Evolutionary conservation across 2,888 invertebrate genomes (phyloP).

Genomic region (Acanthosepion esculentum): DNA sequence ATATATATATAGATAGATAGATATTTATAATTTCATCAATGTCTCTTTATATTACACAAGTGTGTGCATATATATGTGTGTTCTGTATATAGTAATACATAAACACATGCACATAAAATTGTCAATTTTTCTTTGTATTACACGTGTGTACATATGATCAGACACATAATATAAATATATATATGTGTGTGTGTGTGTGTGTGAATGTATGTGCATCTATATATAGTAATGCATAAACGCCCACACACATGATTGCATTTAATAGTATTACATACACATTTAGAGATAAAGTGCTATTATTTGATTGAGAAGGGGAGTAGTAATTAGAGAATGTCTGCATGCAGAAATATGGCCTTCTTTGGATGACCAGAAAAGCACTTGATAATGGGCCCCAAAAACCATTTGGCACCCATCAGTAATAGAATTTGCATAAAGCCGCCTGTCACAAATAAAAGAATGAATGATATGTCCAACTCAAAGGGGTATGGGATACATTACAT

Average conservation of each 20-base stretch:
- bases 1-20: too few relatives aligned
- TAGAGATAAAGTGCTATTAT: neutral
- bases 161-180: too few relatives aligned
- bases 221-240: neutral
- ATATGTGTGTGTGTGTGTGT: neutral
- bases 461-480: neutral
- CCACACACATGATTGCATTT: neutral
- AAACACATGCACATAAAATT: neutral
- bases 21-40: too few relatives aligned
- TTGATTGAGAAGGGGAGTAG: neutral
- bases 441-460: neutral
- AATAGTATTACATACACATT: neutral
- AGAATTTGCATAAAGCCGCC: slow-evolving; percentile 20
- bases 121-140: neutral
- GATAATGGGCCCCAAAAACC: slow-evolving; percentile 33
- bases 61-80: too few relatives aligned
- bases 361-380: neutral
- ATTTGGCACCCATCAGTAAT: neutral
- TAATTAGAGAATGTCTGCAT: neutral
- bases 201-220: neutral
- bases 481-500: neutral
- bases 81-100: neutral
- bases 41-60: too few relatives aligned
- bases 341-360: neutral
- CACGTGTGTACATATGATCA: too few relatives aligned